Evolutionary conservation across 2,113 vertebrate species (phyloP), one percentile per base, ranked within the genome.

Genomic region (Seriola dumerili): DNA sequence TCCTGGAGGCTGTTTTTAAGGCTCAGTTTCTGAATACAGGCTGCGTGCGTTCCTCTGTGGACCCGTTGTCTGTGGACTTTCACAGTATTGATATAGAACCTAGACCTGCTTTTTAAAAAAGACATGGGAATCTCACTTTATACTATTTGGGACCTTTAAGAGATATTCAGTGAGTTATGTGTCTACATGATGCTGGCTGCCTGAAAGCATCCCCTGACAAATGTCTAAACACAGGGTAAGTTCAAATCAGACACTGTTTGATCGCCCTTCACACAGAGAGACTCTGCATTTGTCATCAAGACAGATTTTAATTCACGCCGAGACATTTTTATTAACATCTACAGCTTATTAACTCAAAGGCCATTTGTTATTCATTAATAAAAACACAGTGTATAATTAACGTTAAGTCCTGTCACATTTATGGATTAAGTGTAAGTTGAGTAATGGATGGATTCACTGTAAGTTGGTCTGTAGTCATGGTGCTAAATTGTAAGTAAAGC

Each of bases 301-400:
- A 69, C 58, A 50, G 61, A 55, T 40, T 78, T 23, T 67, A 76
- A 86, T 86, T 84, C 61, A 64, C n/a, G 0, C 61, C 48, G 29
- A 63, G 58, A 54, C 32, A 46, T 50, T 80, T 82, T 81, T 74
- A 69, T 78, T 64, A 73, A 78, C 42, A 78, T 61, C 40, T 72
- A 77, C 44, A 68, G 14, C 63, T 61, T 74, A 67, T 86, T 72
- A 69, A 72, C 42, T 79, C 25, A 12, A 64, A 73, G 40, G 21
- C 36, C 64, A 76, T 74, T 71, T 59, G 42, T 68, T 62, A 62
- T 61, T 72, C 19, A 38, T 81, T 62, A 21, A 65, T 65, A 46
- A 42, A 77, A 72, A 75, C 13, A 38, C 1, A n/a, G 42, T 10
- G 16, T 36, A 52, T 83, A 74, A 87, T 81, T 64, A 78, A 52